Evolutionary conservation across 1,140 invertebrate genomes (phyloP).

Genomic region (Bombus superbus): DNA sequence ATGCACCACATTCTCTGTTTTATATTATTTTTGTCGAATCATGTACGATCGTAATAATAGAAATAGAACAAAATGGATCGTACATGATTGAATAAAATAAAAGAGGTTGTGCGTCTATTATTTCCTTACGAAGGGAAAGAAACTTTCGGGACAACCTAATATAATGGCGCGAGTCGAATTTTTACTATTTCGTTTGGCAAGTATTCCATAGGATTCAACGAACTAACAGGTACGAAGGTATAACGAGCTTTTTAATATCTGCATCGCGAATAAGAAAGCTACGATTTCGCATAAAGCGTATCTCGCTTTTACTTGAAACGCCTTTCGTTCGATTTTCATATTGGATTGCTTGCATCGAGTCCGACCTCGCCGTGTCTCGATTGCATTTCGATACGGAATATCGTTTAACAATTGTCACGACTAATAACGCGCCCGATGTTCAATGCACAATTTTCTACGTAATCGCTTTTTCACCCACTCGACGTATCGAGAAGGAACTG

Average conservation of each 20-base stretch:
- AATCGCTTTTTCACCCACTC: not conserved
- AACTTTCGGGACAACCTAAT: too few relatives aligned
- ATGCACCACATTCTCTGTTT: too few relatives aligned
- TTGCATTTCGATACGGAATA: not conserved
- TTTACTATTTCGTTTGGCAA: not conserved
- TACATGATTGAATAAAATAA: too few relatives aligned
- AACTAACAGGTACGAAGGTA: too few relatives aligned
- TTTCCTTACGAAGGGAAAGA: too few relatives aligned
- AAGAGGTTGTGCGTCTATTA: too few relatives aligned
- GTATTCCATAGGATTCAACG: too few relatives aligned
- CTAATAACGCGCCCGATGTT: not conserved
- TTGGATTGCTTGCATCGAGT: not conserved
- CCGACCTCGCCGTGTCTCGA: not conserved
- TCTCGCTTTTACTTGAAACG: not conserved
- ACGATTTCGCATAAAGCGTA: not conserved
- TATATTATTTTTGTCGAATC: too few relatives aligned
- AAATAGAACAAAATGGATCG: too few relatives aligned
- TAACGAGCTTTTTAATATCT: not conserved
- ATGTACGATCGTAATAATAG: too few relatives aligned
- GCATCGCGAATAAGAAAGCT: accelerated
- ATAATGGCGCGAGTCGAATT: not conserved
- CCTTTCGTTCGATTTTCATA: not conserved
- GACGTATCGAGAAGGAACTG: not conserved
- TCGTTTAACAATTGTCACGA: not conserved
- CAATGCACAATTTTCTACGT: not conserved